phyloP scores from a whole-genome alignment of 2,797 vertebrate species.

The Enteromius fasciolatus region DNA sequence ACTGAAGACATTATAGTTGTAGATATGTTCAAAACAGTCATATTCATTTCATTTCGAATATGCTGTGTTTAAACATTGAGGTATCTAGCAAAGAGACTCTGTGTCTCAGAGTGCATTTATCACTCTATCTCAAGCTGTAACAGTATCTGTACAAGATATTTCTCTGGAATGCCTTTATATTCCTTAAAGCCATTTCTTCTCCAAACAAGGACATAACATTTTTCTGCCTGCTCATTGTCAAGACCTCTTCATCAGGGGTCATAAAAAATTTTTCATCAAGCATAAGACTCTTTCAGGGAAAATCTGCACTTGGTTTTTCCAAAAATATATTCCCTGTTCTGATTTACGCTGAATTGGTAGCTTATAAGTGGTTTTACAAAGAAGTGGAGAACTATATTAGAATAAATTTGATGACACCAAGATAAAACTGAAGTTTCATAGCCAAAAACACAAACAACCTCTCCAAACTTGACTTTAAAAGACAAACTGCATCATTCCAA shows the following conservation, averaged over 20 bases:
- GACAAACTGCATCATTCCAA: conserved; percentile 4
- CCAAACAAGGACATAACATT: conserved; percentile 31
- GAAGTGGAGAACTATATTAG: not conserved
- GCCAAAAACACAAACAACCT: not conserved
- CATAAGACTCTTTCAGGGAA: not conserved
- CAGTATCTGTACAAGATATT: conserved; percentile 40
- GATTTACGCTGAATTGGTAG: not conserved
- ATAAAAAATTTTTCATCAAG: not conserved
- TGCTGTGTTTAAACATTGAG: conserved; percentile 22
- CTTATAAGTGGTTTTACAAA: not conserved
- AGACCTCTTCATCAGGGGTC: not conserved
- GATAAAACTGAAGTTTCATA: not conserved
- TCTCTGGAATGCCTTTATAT: conserved; percentile 40
- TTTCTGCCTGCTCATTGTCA: conserved; percentile 11
- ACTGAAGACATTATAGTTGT: conserved; percentile 35
- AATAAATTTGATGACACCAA: not conserved
- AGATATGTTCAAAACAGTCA: conserved; percentile 18
- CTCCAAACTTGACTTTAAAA: not conserved
- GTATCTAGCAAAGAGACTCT: conserved; percentile 25
- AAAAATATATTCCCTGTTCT: not conserved
- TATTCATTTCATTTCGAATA: conserved; percentile 24
- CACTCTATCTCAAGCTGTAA: conserved; percentile 38
- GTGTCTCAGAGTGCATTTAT: conserved; percentile 32
- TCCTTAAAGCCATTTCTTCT: conserved; percentile 38
- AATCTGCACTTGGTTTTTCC: not conserved